Evolutionary conservation across 2,113 vertebrate species (phyloP).

Genomic region (Mobula hypostoma): DNA sequence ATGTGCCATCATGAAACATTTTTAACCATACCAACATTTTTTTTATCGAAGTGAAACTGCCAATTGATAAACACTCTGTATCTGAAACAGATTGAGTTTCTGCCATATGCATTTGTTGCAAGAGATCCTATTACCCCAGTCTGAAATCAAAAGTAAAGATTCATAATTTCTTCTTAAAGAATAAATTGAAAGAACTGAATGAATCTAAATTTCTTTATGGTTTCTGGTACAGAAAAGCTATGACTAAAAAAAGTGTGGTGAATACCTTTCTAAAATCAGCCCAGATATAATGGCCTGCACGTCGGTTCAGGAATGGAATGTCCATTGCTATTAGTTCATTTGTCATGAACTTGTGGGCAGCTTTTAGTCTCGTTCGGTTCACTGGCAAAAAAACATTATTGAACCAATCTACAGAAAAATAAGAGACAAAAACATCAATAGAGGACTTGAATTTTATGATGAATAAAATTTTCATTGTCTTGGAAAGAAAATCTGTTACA

Average conservation of each 20-base stretch:
- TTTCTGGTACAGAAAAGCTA: not conserved
- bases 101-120: not conserved
- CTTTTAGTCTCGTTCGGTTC: constrained; percentile 71
- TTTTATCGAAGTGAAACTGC: not conserved
- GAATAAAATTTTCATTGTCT: not conserved
- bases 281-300: constrained; percentile 82
- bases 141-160: not conserved
- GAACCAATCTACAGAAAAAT: constrained; percentile 76
- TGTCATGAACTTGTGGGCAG: constrained; percentile 70
- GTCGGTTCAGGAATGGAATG: constrained; percentile 71
- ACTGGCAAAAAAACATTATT: constrained; percentile 71
- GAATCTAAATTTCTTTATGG: not conserved
- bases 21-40: not conserved
- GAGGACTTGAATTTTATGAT: not conserved
- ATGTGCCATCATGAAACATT: not conserved
- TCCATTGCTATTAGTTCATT: constrained; percentile 69
- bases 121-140: not conserved
- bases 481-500: not conserved
- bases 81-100: not conserved
- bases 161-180: not conserved
- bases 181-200: not conserved
- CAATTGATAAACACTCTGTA: not conserved
- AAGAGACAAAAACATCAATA: constrained; percentile 28
- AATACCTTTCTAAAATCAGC: constrained; percentile 82
- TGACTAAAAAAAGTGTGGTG: no score